Percentiles rank a stretch among this genome's conserved stretches.
These are phyloP conservation scores for Bolborhynchus lineola DNA, from an alignment of 2,113 vertebrate genomes.

Conservation along the genomic window DNA sequence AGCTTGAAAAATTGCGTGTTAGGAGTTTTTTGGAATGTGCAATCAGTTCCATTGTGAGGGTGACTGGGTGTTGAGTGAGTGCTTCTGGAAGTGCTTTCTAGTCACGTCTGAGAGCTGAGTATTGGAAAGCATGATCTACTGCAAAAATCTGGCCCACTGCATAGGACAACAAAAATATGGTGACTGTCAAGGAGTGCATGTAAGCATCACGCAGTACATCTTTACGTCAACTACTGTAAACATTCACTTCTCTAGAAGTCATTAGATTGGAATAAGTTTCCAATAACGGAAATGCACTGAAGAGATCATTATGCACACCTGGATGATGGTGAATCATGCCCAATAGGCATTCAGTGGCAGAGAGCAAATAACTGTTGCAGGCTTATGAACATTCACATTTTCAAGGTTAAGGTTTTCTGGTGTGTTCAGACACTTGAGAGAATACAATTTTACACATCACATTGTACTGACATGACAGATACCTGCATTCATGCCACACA, in stretches of 20 bases:
- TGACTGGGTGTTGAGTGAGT: neutral
- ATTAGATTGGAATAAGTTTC: neutral
- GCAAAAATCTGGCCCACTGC: neutral
- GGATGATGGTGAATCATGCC: neutral
- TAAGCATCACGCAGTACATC: neutral
- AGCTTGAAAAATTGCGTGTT: neutral
- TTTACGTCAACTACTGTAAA: neutral
- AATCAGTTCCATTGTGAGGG: neutral
- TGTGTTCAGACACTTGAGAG: neutral
- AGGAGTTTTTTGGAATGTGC: neutral
- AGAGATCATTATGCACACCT: neutral
- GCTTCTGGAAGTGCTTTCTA: neutral
- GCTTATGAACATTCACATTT: neutral
- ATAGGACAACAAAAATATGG: neutral
- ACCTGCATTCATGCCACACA: neutral
- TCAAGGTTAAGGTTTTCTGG: neutral
- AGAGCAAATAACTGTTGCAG: neutral
- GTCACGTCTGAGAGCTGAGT: neutral
- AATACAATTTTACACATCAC: neutral
- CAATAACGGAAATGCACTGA: neutral
- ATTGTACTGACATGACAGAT: neutral
- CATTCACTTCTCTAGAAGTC: neutral
- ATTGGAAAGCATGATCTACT: neutral
- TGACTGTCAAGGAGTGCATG: neutral
- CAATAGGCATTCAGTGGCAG: neutral